Evolutionary conservation across 30 jellyfish, hydroid and myxozoan genomes (phyloP), one percentile per base, ranked within the genome.

Genomic region (Pelagia noctiluca): DNA sequence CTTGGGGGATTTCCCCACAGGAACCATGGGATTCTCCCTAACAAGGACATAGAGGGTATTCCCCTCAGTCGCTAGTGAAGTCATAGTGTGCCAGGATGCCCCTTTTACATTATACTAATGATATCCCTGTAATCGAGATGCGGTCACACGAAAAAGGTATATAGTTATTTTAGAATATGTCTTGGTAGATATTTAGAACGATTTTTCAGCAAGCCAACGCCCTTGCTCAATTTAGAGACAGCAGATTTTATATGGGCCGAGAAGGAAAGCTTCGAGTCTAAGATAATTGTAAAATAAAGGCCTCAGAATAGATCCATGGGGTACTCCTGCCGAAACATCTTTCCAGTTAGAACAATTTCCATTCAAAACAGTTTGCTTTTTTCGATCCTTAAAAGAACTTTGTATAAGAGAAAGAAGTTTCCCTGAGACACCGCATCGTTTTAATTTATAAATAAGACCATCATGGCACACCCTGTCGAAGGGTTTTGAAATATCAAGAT

Each of bases 381-480:
- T 75, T 36, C 80, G 63, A 50, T 75, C 75, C 24, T 26, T 50
- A n/a, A n/a, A n/a, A n/a, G n/a, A n/a, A n/a, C 69, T 57, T 77
- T 77, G 80, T 10, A 60, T 60, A 24, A 60, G 72, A 60, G 72
- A 60, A 60, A 60, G 72, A 31, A 80, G 74, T 63, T 80, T 35
- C 34, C 84, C 90, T 48, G 90, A 42, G 49, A 80, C 77, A 36
- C 90, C 90, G 66, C 78, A 80, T 36, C 76, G 84, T 49, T 64
- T 65, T 80, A 80, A 52, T 54, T 78, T 80, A 66, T 63, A 80
- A 65, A 80, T 65, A 29, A 80, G 84, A 48, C 90, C 84, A 50
- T 80, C 84, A 50, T 80, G 90, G 84, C 90, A 80, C 35, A 78
- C 89, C 71, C 89, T 78, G 68, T 80, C 90, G 37, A 69, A 69